These are phyloP conservation scores for Uloborus diversus DNA, from an alignment of 1,140 invertebrate genomes.

Conservation along the genomic window DNA sequence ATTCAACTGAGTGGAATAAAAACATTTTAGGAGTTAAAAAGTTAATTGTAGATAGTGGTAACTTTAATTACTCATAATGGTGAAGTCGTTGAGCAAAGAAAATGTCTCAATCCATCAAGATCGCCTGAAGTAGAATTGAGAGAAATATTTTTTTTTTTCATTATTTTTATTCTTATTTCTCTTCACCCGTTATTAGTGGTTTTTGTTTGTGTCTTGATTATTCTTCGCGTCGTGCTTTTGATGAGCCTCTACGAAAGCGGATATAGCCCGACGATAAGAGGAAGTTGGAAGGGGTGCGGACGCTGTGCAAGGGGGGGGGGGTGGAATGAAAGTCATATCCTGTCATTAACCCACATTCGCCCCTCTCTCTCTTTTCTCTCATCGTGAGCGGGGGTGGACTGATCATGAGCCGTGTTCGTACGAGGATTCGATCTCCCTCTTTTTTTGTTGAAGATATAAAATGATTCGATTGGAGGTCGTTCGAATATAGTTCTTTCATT, in stretches of 20 bases:
- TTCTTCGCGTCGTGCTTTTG: conserved; percentile 18
- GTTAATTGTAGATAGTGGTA: too few species aligned
- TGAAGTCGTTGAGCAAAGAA: too few species aligned
- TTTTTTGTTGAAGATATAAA: too few species aligned
- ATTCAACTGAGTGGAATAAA: too few species aligned
- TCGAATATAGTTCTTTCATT: too few species aligned
- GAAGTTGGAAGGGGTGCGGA: background rate
- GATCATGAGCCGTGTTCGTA: background rate
- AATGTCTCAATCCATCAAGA: too few species aligned
- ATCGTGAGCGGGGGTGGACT: conserved; percentile 38
- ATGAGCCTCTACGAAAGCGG: conserved; percentile 42
- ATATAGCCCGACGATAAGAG: conserved; percentile 28
- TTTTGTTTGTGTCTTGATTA: conserved; percentile 45
- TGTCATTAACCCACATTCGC: conserved; percentile 56
- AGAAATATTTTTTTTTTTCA: too few species aligned
- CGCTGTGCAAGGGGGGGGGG: background rate
- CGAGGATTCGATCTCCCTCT: background rate
- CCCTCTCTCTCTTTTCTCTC: too few species aligned
- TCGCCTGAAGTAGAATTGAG: too few species aligned
- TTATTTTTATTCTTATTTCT: background rate
- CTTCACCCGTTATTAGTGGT: conserved; percentile 35
- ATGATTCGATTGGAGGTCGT: too few species aligned
- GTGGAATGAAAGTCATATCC: conserved; percentile 46
- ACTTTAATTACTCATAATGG: too few species aligned
- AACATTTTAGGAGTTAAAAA: too few species aligned